Conservation (phyloP, 30 jellyfish, hydroid and myxozoan genomes). For the Chironex yamaguchii region DNA sequence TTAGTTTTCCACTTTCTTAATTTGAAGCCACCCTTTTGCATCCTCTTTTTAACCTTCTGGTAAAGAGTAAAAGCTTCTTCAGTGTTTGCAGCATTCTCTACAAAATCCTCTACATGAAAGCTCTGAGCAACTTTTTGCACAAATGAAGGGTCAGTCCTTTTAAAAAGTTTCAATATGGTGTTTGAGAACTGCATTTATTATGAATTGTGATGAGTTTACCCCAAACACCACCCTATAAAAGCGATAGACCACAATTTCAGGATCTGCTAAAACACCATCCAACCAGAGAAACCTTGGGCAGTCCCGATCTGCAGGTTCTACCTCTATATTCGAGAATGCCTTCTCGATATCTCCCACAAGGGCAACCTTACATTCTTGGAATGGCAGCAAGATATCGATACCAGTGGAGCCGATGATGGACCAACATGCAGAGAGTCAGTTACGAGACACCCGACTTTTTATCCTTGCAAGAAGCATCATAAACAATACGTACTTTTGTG, state of each 20-base stretch:
- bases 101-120: slow-evolving; percentile 34
- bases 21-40: slow-evolving; percentile 63
- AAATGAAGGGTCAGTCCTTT: slow-evolving; percentile 48
- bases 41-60: slow-evolving; percentile 47
- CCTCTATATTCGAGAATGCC: slow-evolving; percentile 49
- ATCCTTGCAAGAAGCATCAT: slow-evolving; percentile 55
- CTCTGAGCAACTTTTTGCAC: slow-evolving; percentile 29
- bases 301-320: slow-evolving; percentile 50
- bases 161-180: slow-evolving; percentile 35
- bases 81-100: neutral
- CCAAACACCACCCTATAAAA: slow-evolving; percentile 7
- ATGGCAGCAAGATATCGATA: slow-evolving; percentile 29
- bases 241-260: neutral
- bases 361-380: slow-evolving; percentile 12
- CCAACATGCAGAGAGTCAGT: slow-evolving; percentile 49
- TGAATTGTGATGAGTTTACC: slow-evolving; percentile 12
- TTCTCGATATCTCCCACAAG: slow-evolving; percentile 59
- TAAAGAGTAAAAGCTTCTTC: slow-evolving; percentile 18
- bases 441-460: slow-evolving; percentile 20
- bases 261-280: neutral
- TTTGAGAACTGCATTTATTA: slow-evolving; percentile 37
- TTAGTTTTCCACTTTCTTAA: slow-evolving; percentile 48
- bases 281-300: slow-evolving; percentile 58
- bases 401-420: slow-evolving; percentile 30
- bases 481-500: slow-evolving; percentile 44